Evolutionary conservation across 2,113 vertebrate species (phyloP).

Genomic region (Leucosticte australis): DNA sequence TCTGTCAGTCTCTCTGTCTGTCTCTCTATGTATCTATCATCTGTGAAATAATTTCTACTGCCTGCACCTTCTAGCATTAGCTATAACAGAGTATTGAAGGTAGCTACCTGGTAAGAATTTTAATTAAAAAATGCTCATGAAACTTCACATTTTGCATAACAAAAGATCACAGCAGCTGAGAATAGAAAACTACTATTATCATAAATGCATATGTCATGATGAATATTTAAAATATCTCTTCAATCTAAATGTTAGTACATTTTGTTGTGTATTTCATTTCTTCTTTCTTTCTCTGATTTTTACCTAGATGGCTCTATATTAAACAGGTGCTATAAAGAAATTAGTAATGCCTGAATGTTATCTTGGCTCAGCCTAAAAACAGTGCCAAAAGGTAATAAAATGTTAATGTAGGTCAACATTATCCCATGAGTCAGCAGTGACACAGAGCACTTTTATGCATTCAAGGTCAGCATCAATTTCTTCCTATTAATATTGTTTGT

Average conservation of each 20-base stretch:
- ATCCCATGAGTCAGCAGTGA: not conserved
- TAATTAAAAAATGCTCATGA: not conserved
- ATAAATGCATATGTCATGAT: not conserved
- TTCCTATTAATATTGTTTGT: not conserved
- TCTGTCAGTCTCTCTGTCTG: not conserved
- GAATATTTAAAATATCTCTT: not conserved
- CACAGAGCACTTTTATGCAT: not conserved
- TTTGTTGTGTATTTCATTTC: not conserved
- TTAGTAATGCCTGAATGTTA: not conserved
- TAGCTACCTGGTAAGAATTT: not conserved
- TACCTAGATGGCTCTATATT: not conserved
- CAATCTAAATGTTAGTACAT: not conserved
- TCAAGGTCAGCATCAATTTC: constrained; percentile 11
- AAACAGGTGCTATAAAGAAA: not conserved
- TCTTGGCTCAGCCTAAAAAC: not conserved
- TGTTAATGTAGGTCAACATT: not conserved
- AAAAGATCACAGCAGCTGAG: not conserved
- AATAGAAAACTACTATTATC: not conserved
- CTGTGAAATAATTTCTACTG: not conserved
- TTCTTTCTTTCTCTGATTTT: not conserved
- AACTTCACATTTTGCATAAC: not conserved
- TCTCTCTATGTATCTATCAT: not conserved
- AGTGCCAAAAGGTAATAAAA: constrained; percentile 7
- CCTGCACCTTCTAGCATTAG: not conserved
- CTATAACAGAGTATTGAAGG: not conserved